Base-by-base conservation (phyloP, 2,888 invertebrate genomes). In the Hydraecia micacea region DNA sequence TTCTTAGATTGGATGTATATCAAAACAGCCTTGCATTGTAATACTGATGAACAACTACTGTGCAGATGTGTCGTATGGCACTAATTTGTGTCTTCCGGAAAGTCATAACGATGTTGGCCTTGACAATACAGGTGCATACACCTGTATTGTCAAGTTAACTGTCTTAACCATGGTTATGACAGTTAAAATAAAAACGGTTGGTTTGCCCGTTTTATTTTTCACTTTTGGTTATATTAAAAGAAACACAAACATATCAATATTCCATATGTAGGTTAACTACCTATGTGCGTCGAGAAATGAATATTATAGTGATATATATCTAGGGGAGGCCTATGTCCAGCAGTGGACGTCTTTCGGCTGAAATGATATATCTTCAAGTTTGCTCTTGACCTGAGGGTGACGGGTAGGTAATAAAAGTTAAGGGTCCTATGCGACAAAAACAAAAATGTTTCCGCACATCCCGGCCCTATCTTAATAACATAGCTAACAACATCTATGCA, bases 61-160 rank as follows among this genome's bases (percentile, higher is more conserved):
- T 65, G 36, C 73, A 75, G 73, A 77, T 72, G 52, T 76, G 18
- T 69, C 63, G 75, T 70, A 73, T 71, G 76, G 36, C 63, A 75
- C 75, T 85, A 83, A 87, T 86, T 86, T 79, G 80, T 71, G 36
- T 76, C 78, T 85, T 89, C 88, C 88, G 87, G 83, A 68, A 77
- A 76, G 75, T 81, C 63, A 67, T 80, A 78, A 81, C 52, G 49
- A 73, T 73, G 60, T 69, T 78, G 69, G 65, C 87, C 84, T 86
- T 86, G 85, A 74, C 46, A 83, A 82, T 86, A 83, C 80, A 72
- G 71, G 77, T 83, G 76, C 62, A 73, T 36, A 36, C 36, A 6
- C 36, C 36, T 36, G 36, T 4, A 36, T 36, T 36, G 36, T 36
- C 36, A 36, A 36, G 36, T 36, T 36, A 36, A 36, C 36, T 36